phyloP scores from a whole-genome alignment of 2,888 invertebrate genomes.

The Heliconius aoede region DNA sequence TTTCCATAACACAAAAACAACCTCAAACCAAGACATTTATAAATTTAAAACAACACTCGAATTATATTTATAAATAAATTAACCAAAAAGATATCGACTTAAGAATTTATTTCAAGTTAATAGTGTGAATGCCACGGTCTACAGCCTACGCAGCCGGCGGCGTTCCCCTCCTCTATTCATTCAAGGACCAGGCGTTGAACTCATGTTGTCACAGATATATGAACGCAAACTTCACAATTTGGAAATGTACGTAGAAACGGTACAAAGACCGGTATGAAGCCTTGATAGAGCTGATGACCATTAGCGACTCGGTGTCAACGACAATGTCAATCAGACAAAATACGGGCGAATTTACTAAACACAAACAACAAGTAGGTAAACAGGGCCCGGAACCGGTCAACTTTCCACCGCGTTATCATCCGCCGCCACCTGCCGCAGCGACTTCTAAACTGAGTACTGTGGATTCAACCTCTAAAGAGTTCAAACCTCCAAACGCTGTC shows the following conservation, averaged over 20 bases:
- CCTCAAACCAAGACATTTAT: constrained; percentile 49
- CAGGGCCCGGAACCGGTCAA: constrained; percentile 81
- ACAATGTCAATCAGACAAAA: constrained; percentile 80
- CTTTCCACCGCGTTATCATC: constrained; percentile 91
- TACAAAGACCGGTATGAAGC: constrained; percentile 54
- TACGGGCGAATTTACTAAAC: constrained; percentile 77
- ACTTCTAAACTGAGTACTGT: constrained; percentile 86
- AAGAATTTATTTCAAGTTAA: constrained; percentile 55
- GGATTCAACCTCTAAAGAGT: constrained; percentile 77
- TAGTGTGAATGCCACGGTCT: constrained; percentile 81
- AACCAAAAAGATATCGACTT: background rate
- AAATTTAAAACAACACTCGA: constrained; percentile 28
- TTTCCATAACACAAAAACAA: constrained; percentile 60
- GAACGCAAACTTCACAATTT: constrained; percentile 61
- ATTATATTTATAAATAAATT: constrained; percentile 16
- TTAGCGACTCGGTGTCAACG: constrained; percentile 64
- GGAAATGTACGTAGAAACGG: constrained; percentile 64
- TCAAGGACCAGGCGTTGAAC: constrained; percentile 82
- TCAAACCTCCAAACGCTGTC: constrained; percentile 72
- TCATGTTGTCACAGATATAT: constrained; percentile 68
- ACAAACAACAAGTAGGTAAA: constrained; percentile 82
- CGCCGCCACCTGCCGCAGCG: constrained; percentile 87
- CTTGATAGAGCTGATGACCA: constrained; percentile 65
- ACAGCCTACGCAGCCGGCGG: constrained; percentile 80
- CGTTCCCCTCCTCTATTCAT: constrained; percentile 78